These are phyloP conservation scores for Aquatica leii DNA, from an alignment of 2,888 invertebrate species.

Conservation along the genomic window DNA sequence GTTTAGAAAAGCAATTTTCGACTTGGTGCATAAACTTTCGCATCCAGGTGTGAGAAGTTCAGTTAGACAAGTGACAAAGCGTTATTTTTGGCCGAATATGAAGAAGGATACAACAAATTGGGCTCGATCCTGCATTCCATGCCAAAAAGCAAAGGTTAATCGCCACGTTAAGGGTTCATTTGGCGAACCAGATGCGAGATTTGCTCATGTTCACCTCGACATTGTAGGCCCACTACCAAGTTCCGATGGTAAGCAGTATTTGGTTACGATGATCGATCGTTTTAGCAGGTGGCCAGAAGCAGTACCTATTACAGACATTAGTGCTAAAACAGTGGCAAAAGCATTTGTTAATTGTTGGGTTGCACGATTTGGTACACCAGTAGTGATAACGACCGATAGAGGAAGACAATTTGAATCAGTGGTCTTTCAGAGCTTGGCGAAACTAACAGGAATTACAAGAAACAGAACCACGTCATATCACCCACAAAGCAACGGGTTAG, in stretches of 20 bases:
- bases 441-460: neutral
- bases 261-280: neutral
- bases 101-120: neutral
- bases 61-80: neutral
- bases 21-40: neutral
- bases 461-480: constrained; percentile 36
- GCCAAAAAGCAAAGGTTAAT: neutral
- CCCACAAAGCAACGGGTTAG: constrained; percentile 54
- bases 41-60: neutral
- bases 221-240: neutral
- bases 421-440: neutral
- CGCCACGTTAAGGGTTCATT: neutral
- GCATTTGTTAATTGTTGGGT: neutral
- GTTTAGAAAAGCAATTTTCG: neutral
- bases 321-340: neutral
- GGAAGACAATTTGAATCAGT: neutral
- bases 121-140: neutral
- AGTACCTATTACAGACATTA: neutral
- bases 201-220: neutral
- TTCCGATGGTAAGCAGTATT: neutral
- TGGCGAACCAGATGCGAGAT: neutral
- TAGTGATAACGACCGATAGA: neutral
- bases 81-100: neutral
- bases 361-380: neutral
- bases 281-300: neutral